phyloP scores from a whole-genome alignment of 37 sponge, comb jelly and placozoan genomes.

The Halichondria panicea region DNA sequence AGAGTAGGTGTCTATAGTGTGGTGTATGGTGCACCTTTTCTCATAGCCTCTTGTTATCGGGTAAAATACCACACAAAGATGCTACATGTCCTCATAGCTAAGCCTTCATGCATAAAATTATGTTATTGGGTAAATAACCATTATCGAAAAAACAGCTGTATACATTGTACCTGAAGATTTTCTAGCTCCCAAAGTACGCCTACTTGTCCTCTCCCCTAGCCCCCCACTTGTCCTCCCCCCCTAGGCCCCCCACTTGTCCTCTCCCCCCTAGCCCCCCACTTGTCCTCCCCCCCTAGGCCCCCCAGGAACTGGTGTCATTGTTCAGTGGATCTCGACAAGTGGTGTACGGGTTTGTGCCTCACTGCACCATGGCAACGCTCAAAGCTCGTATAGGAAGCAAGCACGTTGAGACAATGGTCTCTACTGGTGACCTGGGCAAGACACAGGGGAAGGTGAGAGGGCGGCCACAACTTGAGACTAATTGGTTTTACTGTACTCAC shows the following conservation, averaged over 20 bases:
- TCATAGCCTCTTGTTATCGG: too few relatives aligned
- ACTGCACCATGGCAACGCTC: constrained; percentile 87
- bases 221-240: neutral
- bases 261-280: neutral
- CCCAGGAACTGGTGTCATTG: constrained; percentile 79
- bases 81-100: too few relatives aligned
- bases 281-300: constrained; percentile 55
- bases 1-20: neutral
- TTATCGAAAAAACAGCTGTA: too few relatives aligned
- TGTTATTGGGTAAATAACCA: too few relatives aligned
- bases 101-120: too few relatives aligned
- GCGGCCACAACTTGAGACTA: neutral
- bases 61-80: too few relatives aligned
- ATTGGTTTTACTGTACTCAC: neutral
- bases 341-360: constrained; percentile 93
- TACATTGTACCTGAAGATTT: too few relatives aligned
- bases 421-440: constrained; percentile 80
- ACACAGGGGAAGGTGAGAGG: constrained; percentile 75
- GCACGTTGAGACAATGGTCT: constrained; percentile 87
- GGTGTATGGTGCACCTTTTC: neutral
- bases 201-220: constrained; percentile 8
- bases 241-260: neutral
- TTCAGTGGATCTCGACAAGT: constrained; percentile 93
- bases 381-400: constrained; percentile 91
- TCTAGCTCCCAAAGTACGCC: too few relatives aligned